Base-by-base conservation (phyloP, 2,888 invertebrate genomes). In the Hedychridium roseum region DNA sequence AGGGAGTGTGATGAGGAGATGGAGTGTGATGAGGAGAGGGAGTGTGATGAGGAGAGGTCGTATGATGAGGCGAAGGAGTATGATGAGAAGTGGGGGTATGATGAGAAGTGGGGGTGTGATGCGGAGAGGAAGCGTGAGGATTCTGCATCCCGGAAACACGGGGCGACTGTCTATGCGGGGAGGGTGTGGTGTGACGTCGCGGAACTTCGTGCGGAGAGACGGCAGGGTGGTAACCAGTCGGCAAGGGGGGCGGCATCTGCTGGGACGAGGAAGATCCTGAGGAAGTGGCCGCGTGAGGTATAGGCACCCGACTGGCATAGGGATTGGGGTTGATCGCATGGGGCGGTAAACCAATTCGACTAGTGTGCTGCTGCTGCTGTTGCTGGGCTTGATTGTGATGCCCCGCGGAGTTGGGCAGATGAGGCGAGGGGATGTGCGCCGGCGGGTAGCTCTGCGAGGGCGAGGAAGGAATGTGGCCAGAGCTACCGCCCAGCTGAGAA, bases 391-490 rank as follows among this genome's bases (percentile, higher is more conserved):
- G 23, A 23, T n/a, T n/a, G n/a, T n/a, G n/a, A n/a, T n/a, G n/a
- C n/a, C n/a, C n/a, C 50, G 49, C 47, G 54, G 60, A 34, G 59
- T 50, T 5, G 46, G 68, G 57, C 44, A 66, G 54, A 62, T 73
- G 73, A 23, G 70, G 65, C 41, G 73, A 63, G 42, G 76, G 73
- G 69, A 75, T 70, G 66, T 72, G 73, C 48, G 68, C 62, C 54
- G 73, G 67, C 64, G 68, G 70, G 60, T 66, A 64, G 43, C 66
- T 64, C 35, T 60, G 63, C 12, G 57, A 46, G 27, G 53, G 66
- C 41, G 72, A 56, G 44, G 74, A 60, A 60, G 76, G 75, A 74
- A 76, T 76, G 74, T 76, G 73, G 66, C 61, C 70, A 56, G 47
- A 49, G 37, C 43, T 68, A 48, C 53, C 60, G 32, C 51, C 54